Percentiles rank a stretch among this genome's conserved stretches.
These are phyloP conservation scores for Leptinotarsa undecemlineata DNA, from an alignment of 1,140 invertebrate genomes.

Conservation along the genomic window DNA sequence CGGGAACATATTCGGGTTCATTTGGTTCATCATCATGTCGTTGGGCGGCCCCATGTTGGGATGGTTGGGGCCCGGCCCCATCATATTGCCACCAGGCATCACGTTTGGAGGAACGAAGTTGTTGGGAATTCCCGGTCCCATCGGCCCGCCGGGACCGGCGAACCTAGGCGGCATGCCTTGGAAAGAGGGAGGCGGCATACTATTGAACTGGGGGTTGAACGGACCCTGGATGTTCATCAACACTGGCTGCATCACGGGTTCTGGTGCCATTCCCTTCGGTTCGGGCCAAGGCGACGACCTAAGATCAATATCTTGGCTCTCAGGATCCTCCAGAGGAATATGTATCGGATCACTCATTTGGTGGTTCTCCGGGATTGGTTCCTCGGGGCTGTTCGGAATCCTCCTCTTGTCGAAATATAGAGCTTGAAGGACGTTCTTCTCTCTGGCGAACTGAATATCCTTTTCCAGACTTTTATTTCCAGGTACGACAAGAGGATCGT, in stretches of 20 bases:
- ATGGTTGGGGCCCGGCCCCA: too few species aligned
- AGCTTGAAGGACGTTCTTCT: constrained; percentile 80
- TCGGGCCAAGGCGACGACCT: constrained; percentile 78
- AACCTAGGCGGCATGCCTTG: constrained; percentile 52
- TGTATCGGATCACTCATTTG: constrained; percentile 74
- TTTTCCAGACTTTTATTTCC: constrained; percentile 85
- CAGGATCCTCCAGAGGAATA: constrained; percentile 88
- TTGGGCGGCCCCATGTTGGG: constrained; percentile 47
- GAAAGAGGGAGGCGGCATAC: constrained; percentile 46
- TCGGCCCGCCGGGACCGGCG: constrained; percentile 49
- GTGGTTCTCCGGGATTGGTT: constrained; percentile 82
- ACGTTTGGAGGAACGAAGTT: constrained; percentile 48
- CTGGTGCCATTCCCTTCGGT: constrained; percentile 67
- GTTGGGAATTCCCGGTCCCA: constrained; percentile 36
- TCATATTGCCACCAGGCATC: constrained; percentile 48
- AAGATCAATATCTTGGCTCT: constrained; percentile 75
- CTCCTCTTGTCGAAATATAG: constrained; percentile 83
- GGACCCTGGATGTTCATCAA: constrained; percentile 53
- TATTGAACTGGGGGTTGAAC: constrained; percentile 49
- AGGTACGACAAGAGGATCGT: constrained; percentile 65
- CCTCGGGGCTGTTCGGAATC: constrained; percentile 84
- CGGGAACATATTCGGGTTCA: constrained; percentile 25
- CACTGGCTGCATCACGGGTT: constrained; percentile 52
- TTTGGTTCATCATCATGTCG: constrained; percentile 47
- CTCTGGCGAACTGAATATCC: constrained; percentile 81